phyloP scores from a whole-genome alignment of 2,888 invertebrate species.

The Orchestes rusci region DNA sequence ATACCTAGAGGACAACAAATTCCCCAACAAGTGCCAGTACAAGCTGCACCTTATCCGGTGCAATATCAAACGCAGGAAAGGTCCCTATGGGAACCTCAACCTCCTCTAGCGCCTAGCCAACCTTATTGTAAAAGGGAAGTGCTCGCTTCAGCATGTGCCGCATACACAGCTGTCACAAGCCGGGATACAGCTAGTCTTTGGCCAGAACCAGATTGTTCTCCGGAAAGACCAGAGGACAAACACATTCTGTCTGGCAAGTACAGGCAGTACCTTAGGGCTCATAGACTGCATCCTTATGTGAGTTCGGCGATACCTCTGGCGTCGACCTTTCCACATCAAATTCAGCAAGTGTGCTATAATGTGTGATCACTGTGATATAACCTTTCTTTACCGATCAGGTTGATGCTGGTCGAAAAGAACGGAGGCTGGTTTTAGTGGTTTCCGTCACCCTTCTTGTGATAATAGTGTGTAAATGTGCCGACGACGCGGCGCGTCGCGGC shows the following conservation, averaged over 20 bases:
- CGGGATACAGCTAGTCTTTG: slow-evolving; percentile 39
- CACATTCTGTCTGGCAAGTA: slow-evolving; percentile 49
- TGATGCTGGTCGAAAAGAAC: slow-evolving; percentile 17
- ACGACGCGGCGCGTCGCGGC: slow-evolving; percentile 26
- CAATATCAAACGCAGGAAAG: slow-evolving; percentile 31
- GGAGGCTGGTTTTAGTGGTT: slow-evolving; percentile 34
- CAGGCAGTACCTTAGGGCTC: slow-evolving; percentile 51
- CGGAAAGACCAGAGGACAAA: slow-evolving; percentile 42
- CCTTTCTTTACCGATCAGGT: slow-evolving; percentile 27
- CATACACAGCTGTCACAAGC: slow-evolving; percentile 37
- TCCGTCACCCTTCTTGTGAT: slow-evolving; percentile 43
- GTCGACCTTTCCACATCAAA: slow-evolving; percentile 50
- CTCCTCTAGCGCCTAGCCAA: slow-evolving; percentile 39
- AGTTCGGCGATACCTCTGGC: slow-evolving; percentile 45
- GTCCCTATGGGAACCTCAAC: slow-evolving; percentile 39
- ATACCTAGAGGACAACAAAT: slow-evolving; percentile 33
- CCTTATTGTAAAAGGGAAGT: slow-evolving; percentile 39
- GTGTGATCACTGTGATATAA: slow-evolving; percentile 48
- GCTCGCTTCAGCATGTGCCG: slow-evolving; percentile 29
- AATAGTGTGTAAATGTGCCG: slow-evolving; percentile 43
- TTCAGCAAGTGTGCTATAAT: slow-evolving; percentile 55
- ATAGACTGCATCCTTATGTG: slow-evolving; percentile 53
- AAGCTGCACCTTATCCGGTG: slow-evolving; percentile 37
- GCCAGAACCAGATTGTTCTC: slow-evolving; percentile 41
- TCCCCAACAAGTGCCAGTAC: slow-evolving; percentile 41